phyloP scores from a whole-genome alignment of 2,888 invertebrate genomes.

The Calameuta pallipes region DNA sequence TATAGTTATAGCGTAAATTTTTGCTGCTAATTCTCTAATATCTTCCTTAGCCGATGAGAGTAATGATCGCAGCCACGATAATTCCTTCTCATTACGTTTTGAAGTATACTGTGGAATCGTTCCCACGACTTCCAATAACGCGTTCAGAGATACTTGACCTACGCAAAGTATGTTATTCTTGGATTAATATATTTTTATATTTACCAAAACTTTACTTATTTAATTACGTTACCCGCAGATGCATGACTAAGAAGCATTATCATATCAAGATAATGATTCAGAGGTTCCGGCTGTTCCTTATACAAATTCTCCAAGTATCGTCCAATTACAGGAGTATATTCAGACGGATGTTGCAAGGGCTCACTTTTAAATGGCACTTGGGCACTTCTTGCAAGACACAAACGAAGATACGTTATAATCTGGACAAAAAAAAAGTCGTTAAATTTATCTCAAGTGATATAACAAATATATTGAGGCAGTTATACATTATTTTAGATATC shows the following conservation, averaged over 20 bases:
- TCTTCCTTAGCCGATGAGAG: constrained; percentile 81
- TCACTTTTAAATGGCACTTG: constrained; percentile 68
- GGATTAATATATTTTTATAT: not conserved
- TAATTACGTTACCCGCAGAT: constrained; percentile 71
- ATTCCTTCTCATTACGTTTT: constrained; percentile 72
- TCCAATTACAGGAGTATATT: constrained; percentile 75
- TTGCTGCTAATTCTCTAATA: constrained; percentile 78
- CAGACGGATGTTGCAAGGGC: constrained; percentile 72
- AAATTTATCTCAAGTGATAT: constrained; percentile 2
- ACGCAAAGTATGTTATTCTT: constrained; percentile 15
- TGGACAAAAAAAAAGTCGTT: constrained; percentile 50
- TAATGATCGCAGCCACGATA: constrained; percentile 75
- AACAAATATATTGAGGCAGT: not conserved
- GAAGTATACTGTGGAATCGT: constrained; percentile 80
- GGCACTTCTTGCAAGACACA: constrained; percentile 78
- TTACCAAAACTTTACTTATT: constrained; percentile 15
- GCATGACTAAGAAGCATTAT: constrained; percentile 75
- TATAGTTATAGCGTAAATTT: constrained; percentile 80
- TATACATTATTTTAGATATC: not conserved
- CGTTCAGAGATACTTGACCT: constrained; percentile 77
- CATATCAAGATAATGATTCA: constrained; percentile 77
- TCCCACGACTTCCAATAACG: constrained; percentile 86
- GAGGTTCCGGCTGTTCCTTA: constrained; percentile 69
- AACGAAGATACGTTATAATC: constrained; percentile 82
- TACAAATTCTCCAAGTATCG: constrained; percentile 72